These are phyloP conservation scores for Hippocampus comes DNA, from an alignment of 2,113 vertebrate genomes.

Conservation along the genomic window DNA sequence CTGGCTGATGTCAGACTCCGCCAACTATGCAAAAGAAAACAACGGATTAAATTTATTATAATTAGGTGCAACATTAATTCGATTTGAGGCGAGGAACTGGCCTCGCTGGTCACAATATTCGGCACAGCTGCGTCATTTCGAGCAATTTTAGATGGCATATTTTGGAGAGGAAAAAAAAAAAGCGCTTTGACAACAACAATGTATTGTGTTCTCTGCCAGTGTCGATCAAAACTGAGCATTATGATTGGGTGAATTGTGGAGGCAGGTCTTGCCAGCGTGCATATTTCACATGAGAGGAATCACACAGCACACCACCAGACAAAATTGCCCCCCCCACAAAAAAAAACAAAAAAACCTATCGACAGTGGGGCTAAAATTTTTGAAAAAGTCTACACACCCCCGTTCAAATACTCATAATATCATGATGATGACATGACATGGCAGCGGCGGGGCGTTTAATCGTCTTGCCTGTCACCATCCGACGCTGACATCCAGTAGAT, in stretches of 20 bases:
- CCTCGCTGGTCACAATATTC: not conserved
- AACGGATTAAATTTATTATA: conserved; percentile 19
- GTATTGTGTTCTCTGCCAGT: no score
- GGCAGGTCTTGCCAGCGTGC: not conserved
- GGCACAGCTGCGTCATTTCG: not conserved
- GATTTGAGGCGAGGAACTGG: conserved; percentile 14
- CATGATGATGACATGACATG: not conserved
- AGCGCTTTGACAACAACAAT: not conserved
- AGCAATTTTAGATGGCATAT: no score
- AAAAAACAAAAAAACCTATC: not conserved
- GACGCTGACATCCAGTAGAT: no score
- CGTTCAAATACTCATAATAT: not conserved
- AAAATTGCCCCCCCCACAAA: not conserved
- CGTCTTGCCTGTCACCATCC: no score
- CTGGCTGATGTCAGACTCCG: conserved; percentile 55
- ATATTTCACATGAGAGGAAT: not conserved
- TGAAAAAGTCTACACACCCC: not conserved
- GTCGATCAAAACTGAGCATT: not conserved
- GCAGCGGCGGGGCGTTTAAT: no score
- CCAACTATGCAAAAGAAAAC: conserved; percentile 38
- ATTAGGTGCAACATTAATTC: conserved; percentile 34
- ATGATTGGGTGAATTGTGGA: not conserved
- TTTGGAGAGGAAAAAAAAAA: no score
- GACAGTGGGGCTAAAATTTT: not conserved
- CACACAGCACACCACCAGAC: not conserved